These are phyloP conservation scores for Austrolebias charrua DNA, from an alignment of 2,797 vertebrate species.

Conservation along the genomic window DNA sequence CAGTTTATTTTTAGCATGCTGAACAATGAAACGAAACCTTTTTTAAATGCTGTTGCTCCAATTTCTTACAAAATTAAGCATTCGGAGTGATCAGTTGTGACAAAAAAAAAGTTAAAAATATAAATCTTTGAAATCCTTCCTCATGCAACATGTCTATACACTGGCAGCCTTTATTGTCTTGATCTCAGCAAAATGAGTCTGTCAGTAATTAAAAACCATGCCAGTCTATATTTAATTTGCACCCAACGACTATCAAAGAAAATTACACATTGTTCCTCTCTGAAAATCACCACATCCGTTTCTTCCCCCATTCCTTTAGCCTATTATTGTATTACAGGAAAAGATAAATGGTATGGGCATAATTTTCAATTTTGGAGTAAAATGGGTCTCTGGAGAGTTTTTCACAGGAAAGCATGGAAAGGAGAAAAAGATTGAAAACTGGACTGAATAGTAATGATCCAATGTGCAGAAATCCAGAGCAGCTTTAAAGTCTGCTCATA, in stretches of 20 bases:
- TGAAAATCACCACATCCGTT: constrained; percentile 43
- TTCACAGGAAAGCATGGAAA: constrained; percentile 23
- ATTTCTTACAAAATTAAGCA: constrained; percentile 31
- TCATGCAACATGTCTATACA: constrained; percentile 33
- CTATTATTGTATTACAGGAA: constrained; percentile 64
- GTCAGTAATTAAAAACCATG: constrained; percentile 66
- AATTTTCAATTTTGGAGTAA: constrained; percentile 68
- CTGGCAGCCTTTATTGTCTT: constrained; percentile 57
- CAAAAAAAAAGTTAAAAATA: constrained; percentile 33
- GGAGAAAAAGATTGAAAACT: constrained; percentile 40
- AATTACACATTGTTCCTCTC: constrained; percentile 62
- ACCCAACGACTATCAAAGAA: constrained; percentile 58
- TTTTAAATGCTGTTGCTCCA: constrained; percentile 17
- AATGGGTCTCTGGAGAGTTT: constrained; percentile 56
- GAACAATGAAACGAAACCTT: constrained; percentile 13
- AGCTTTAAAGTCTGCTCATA: constrained; percentile 27
- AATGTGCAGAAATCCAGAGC: constrained; percentile 33
- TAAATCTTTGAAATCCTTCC: constrained; percentile 41
- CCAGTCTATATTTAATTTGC: constrained; percentile 70
- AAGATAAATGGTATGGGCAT: constrained; percentile 63
- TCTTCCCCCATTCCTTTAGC: constrained; percentile 34
- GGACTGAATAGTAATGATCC: constrained; percentile 58
- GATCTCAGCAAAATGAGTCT: constrained; percentile 63
- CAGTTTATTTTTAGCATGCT: background rate
- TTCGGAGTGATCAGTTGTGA: constrained; percentile 21